Conservation (phyloP, 2,113 vertebrate species). For the Hydrochoerus hydrochaeris region DNA sequence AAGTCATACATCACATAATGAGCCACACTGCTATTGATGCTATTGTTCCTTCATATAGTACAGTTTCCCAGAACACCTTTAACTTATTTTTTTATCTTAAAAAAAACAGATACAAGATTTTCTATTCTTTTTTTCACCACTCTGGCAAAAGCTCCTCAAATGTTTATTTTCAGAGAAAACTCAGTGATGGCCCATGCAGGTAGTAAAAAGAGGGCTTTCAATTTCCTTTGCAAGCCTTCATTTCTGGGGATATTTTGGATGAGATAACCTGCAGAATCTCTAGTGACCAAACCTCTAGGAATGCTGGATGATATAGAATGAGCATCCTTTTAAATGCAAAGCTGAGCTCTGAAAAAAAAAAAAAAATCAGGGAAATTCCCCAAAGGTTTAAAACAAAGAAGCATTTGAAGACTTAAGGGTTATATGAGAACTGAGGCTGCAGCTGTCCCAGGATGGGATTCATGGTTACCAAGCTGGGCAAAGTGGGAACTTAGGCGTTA, state of each 20-base stretch:
- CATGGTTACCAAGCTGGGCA: background rate
- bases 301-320: background rate
- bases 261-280: slow-evolving; percentile 13
- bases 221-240: background rate
- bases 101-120: background rate
- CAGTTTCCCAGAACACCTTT: background rate
- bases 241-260: slow-evolving; percentile 34
- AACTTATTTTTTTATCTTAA: background rate
- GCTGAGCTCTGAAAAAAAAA: background rate
- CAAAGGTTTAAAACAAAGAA: slow-evolving; percentile 54
- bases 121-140: background rate
- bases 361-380: background rate
- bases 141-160: background rate
- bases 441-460: background rate
- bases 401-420: slow-evolving; percentile 11
- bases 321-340: slow-evolving; percentile 54
- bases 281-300: background rate
- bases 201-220: background rate
- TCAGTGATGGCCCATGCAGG: background rate
- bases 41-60: background rate
- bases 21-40: background rate
- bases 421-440: background rate
- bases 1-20: background rate
- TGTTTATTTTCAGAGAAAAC: slow-evolving; percentile 31
- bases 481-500: background rate